A percentile compares a stretch with the other conserved stretches of the same genome.
These are phyloP conservation scores for Syrista parreyssii DNA, from an alignment of 2,888 invertebrate species.

Conservation along the genomic window DNA sequence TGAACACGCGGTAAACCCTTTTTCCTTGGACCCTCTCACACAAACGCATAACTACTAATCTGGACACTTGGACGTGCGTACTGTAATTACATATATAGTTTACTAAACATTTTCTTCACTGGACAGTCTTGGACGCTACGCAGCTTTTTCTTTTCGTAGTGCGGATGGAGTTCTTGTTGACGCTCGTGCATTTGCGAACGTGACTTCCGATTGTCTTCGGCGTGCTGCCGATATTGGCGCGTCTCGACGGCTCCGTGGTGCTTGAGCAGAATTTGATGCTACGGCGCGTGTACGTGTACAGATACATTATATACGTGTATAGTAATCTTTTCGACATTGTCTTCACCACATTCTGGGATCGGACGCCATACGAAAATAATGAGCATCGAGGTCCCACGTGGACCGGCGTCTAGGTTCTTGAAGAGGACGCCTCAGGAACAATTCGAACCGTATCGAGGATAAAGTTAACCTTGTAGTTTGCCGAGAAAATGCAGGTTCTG, in stretches of 20 bases:
- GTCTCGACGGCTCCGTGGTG: too few relatives aligned
- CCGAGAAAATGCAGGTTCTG: slow-evolving; percentile 46
- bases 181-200: background rate
- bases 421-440: slow-evolving; percentile 19
- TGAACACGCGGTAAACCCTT: slow-evolving; percentile 5
- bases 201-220: slow-evolving; percentile 1
- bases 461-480: slow-evolving; percentile 35
- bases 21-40: slow-evolving; percentile 48
- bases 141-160: slow-evolving; percentile 24
- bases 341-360: too few relatives aligned
- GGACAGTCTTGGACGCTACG: slow-evolving; percentile 42
- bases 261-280: too few relatives aligned
- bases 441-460: slow-evolving; percentile 6
- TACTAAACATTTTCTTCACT: slow-evolving; percentile 25
- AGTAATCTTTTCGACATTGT: too few relatives aligned
- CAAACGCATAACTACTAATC: slow-evolving; percentile 31
- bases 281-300: too few relatives aligned
- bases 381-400: too few relatives aligned
- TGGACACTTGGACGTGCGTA: slow-evolving; percentile 53
- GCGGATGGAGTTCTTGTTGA: background rate
- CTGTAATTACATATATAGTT: slow-evolving; percentile 48
- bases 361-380: too few relatives aligned
- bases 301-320: too few relatives aligned
- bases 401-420: background rate
- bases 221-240: background rate